These are phyloP conservation scores for Bombus haemorrhoidalis DNA, from an alignment of 1,140 invertebrate species.

Conservation along the genomic window DNA sequence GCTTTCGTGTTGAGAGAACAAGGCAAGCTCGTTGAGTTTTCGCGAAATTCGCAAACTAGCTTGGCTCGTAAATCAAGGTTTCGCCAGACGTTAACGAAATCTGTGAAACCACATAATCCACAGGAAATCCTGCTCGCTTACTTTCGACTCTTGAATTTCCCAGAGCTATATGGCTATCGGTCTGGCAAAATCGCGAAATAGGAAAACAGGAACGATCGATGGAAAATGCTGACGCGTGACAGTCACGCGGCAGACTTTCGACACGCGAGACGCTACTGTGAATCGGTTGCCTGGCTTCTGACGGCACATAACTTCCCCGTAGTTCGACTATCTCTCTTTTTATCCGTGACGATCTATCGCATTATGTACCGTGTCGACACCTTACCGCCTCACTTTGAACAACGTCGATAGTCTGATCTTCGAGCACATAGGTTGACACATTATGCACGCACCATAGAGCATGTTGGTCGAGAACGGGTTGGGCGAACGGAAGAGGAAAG, in stretches of 20 bases:
- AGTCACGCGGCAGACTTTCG: neutral
- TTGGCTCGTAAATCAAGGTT: neutral
- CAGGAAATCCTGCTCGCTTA: neutral
- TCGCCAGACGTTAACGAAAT: neutral
- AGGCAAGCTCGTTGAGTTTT: neutral
- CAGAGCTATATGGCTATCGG: neutral
- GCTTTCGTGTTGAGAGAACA: neutral
- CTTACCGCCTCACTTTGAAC: constrained; percentile 21
- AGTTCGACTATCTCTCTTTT: constrained; percentile 24
- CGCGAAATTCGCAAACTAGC: neutral
- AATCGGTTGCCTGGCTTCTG: neutral
- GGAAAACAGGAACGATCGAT: neutral
- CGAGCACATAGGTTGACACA: constrained; percentile 38
- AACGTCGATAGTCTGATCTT: constrained; percentile 26
- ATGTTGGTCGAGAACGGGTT: constrained; percentile 28
- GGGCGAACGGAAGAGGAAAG: neutral
- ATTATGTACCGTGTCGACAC: constrained; percentile 27
- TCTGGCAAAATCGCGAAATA: neutral
- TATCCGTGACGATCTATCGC: constrained; percentile 3
- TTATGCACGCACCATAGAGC: constrained; percentile 48
- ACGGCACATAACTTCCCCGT: constrained; percentile 26
- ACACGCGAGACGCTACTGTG: neutral
- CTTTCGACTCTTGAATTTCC: neutral
- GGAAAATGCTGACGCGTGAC: constrained; percentile 22
- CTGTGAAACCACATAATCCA: neutral